Conservation (phyloP, 2,888 invertebrate species). For the Pherbina coryleti region DNA sequence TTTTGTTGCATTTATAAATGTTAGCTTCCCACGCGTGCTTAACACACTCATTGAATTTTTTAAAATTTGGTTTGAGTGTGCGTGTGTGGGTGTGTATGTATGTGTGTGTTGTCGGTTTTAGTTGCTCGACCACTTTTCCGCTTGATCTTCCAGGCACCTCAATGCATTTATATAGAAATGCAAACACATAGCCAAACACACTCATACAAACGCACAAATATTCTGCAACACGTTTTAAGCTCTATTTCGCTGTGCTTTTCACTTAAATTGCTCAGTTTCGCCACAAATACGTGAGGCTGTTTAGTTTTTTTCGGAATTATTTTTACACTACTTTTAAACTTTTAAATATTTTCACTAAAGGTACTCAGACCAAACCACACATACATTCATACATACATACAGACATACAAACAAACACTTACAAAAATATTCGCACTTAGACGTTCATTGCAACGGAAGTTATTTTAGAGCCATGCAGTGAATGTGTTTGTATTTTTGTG, state of each 20-base stretch:
- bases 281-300: neutral
- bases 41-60: neutral
- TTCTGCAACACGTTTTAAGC: neutral
- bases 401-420: neutral
- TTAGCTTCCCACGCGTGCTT: neutral
- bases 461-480: neutral
- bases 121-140: slow-evolving; percentile 2
- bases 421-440: neutral
- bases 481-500: neutral
- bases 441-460: neutral
- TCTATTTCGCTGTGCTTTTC: slow-evolving; percentile 1
- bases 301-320: too few species aligned
- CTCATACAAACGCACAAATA: neutral
- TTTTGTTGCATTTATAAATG: slow-evolving; percentile 12
- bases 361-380: neutral
- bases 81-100: neutral
- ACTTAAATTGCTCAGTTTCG: neutral
- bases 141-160: slow-evolving; percentile 10
- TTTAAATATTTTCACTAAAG: neutral
- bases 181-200: neutral
- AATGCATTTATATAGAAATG: neutral
- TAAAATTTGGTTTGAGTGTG: slow-evolving; percentile 25
- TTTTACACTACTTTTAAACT: neutral
- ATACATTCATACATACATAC: neutral
- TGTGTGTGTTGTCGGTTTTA: neutral